These are phyloP conservation scores for Schrankia costaestrigalis DNA, from an alignment of 2,888 invertebrate genomes.

Conservation along the genomic window DNA sequence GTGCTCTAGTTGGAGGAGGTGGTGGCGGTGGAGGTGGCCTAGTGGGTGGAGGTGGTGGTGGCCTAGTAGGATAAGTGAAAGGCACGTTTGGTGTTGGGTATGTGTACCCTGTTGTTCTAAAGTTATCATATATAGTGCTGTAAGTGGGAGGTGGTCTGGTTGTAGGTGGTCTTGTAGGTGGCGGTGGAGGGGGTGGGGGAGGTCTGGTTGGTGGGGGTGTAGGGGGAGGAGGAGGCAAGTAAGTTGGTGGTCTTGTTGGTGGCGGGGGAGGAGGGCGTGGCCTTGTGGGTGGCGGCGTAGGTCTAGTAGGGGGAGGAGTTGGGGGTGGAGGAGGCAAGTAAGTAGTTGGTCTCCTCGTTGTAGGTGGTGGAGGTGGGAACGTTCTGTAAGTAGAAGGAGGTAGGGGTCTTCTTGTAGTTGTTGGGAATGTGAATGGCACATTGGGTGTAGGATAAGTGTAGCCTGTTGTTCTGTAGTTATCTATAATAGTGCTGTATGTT, in stretches of 20 bases:
- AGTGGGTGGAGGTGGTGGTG: constrained; percentile 17
- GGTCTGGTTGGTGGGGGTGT: constrained; percentile 21
- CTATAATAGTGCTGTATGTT: constrained; percentile 22
- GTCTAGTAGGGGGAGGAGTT: background rate
- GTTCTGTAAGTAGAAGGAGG: background rate
- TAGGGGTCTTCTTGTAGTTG: constrained; percentile 14
- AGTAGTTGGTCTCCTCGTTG: constrained; percentile 7
- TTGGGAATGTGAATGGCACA: constrained; percentile 21
- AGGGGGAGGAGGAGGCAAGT: constrained; percentile 3
- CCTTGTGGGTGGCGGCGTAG: constrained; percentile 1
- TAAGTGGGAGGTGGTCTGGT: constrained; percentile 26
- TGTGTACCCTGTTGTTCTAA: constrained; percentile 25
- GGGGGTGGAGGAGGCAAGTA: constrained; percentile 3
- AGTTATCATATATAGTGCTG: constrained; percentile 19
- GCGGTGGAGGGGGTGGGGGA: constrained; percentile 8
- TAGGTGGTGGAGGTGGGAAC: constrained; percentile 10
- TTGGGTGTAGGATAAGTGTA: constrained; percentile 18
- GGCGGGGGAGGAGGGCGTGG: constrained; percentile 1
- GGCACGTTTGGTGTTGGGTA: constrained; percentile 18
- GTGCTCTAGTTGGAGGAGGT: constrained; percentile 18
- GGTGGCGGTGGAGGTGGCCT: constrained; percentile 14
- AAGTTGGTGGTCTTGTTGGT: constrained; percentile 3
- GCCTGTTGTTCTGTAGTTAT: constrained; percentile 23
- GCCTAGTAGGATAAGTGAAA: constrained; percentile 19
- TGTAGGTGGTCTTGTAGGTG: constrained; percentile 19